Percentiles rank a stretch among this genome's conserved stretches.
These are phyloP conservation scores for Brachionus koreanus DNA, from an alignment of 1,140 invertebrate species.

Conservation along the genomic window DNA sequence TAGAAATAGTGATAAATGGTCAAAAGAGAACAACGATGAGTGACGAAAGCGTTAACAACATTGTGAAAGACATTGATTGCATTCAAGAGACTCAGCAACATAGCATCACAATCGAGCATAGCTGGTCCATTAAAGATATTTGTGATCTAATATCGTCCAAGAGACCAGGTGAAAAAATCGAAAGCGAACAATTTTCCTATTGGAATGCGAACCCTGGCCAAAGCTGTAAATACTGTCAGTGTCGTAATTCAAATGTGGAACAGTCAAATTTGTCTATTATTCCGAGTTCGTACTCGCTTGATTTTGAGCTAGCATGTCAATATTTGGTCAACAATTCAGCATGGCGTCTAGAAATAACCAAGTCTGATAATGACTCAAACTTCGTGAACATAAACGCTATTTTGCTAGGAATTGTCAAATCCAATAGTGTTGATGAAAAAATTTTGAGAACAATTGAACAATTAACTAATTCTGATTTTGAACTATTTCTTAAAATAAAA, in stretches of 20 bases:
- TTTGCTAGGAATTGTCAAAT: not conserved
- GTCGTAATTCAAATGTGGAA: not conserved
- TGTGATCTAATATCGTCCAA: not conserved
- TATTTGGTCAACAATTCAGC: not conserved
- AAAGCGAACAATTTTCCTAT: constrained; percentile 41
- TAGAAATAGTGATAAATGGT: not conserved
- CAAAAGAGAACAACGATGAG: not conserved
- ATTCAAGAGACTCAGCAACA: constrained; percentile 37
- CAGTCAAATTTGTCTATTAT: not conserved
- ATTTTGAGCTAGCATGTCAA: not conserved
- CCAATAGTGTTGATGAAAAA: not conserved
- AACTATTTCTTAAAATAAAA: constrained; percentile 9
- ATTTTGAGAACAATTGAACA: constrained; percentile 3
- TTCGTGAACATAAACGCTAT: not conserved
- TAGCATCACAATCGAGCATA: constrained; percentile 16
- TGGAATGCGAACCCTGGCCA: not conserved
- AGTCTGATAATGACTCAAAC: not conserved
- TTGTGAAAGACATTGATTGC: constrained; percentile 26
- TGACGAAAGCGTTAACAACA: constrained; percentile 5
- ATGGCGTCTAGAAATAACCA: constrained; percentile 8
- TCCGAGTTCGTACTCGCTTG: not conserved
- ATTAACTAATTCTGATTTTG: not conserved
- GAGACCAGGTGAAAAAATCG: constrained; percentile 31
- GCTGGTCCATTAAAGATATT: constrained; percentile 10
- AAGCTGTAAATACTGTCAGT: not conserved